Conservation (phyloP, 2,113 vertebrate genomes). For the Rana temporaria region DNA sequence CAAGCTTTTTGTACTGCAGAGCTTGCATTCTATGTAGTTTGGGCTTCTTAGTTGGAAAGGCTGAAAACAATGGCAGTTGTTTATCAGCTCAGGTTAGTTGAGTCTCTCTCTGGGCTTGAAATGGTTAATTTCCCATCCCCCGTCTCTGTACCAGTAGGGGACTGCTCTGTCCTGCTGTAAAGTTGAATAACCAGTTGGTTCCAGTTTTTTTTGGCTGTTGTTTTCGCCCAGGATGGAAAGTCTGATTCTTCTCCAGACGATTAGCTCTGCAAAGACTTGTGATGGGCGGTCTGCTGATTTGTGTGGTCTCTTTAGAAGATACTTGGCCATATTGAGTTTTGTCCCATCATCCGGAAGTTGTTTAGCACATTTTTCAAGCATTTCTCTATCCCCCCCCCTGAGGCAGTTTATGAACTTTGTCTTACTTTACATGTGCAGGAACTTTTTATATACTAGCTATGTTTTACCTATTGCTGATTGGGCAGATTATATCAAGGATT, state of each 20-base stretch:
- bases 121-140: conserved; percentile 1
- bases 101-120: neutral
- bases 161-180: neutral
- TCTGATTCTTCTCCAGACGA: neutral
- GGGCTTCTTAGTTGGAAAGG: neutral
- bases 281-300: neutral
- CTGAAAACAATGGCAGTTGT: neutral
- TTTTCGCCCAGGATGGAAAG: neutral
- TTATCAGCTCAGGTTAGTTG: neutral
- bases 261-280: neutral
- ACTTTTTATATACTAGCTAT: too few species aligned
- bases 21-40: too few species aligned
- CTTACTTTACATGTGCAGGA: too few species aligned
- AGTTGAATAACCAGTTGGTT: conserved; percentile 14
- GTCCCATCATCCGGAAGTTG: neutral
- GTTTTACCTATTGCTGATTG: too few species aligned
- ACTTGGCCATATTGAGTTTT: neutral
- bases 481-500: too few species aligned
- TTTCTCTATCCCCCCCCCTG: too few species aligned
- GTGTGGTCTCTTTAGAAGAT: neutral
- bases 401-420: neutral
- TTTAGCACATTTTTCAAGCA: neutral
- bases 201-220: conserved; percentile 19
- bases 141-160: neutral
- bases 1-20: too few species aligned